Conservation (phyloP, 1,140 invertebrate species). For the Lamellibrachia luymesi region DNA sequence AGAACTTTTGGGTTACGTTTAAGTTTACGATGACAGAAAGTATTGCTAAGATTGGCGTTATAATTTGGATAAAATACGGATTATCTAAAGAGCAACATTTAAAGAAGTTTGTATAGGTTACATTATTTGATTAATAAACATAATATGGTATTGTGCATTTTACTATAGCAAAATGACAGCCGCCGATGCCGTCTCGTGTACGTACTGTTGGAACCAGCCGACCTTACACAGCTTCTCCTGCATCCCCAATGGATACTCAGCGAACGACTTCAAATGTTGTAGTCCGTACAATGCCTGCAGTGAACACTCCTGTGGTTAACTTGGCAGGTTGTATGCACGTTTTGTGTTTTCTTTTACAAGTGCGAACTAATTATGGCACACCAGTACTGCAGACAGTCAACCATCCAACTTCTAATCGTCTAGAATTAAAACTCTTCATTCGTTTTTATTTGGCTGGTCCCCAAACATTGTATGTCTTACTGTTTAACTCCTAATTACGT, state of each 20-base stretch:
- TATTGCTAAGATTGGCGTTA: background rate
- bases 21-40: background rate
- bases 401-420: background rate
- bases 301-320: slow-evolving; percentile 13
- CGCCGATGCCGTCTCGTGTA: slow-evolving; percentile 18
- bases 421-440: background rate
- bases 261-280: slow-evolving; percentile 48
- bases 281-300: slow-evolving; percentile 50
- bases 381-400: background rate
- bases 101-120: no score
- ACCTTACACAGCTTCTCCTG: slow-evolving; percentile 53
- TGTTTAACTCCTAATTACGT: background rate
- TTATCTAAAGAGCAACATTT: no score
- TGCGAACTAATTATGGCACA: background rate
- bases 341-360: background rate
- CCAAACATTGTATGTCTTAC: background rate
- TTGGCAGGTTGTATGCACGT: background rate
- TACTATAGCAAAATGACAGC: background rate
- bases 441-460: background rate
- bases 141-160: background rate
- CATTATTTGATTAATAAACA: no score
- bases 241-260: slow-evolving; percentile 55
- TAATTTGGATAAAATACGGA: no score
- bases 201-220: slow-evolving; percentile 52
- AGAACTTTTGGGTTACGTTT: no score